phyloP scores from a whole-genome alignment of 2,888 invertebrate genomes.

The Yponomeuta sedellus region DNA sequence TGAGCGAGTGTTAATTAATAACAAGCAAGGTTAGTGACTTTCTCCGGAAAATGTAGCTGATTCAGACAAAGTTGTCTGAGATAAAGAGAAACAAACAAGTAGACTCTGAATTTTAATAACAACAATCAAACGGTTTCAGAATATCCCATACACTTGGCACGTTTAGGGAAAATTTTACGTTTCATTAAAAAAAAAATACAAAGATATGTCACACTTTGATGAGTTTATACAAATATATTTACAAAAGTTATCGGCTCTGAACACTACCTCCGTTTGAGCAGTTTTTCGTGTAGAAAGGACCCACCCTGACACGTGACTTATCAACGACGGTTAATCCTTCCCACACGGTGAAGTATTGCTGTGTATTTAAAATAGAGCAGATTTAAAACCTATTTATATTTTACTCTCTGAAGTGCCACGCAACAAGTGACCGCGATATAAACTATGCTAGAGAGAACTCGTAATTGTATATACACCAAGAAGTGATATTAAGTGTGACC shows the following conservation, averaged over 20 bases:
- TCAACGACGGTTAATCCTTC: background rate
- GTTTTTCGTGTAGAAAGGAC: background rate
- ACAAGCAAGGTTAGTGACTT: no score
- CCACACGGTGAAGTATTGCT: background rate
- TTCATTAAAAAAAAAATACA: background rate
- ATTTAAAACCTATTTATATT: background rate
- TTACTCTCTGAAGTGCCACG: background rate
- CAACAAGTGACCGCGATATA: background rate
- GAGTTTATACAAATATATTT: conserved; percentile 3
- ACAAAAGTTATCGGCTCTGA: background rate
- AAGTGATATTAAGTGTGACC: background rate
- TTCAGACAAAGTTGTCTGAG: background rate
- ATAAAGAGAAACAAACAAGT: conserved; percentile 29
- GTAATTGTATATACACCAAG: background rate
- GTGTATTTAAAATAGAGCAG: background rate
- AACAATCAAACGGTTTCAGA: conserved; percentile 31
- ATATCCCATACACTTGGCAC: conserved; percentile 32
- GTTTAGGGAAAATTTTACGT: conserved; percentile 15
- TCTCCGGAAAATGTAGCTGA: no score
- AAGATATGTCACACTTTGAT: conserved; percentile 6
- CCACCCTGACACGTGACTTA: background rate
- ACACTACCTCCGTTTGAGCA: background rate
- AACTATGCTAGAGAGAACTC: background rate
- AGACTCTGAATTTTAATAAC: conserved; percentile 41
- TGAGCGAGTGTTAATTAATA: no score